Conservation (phyloP, 1,140 invertebrate species). For the Colletes latitarsis region DNA sequence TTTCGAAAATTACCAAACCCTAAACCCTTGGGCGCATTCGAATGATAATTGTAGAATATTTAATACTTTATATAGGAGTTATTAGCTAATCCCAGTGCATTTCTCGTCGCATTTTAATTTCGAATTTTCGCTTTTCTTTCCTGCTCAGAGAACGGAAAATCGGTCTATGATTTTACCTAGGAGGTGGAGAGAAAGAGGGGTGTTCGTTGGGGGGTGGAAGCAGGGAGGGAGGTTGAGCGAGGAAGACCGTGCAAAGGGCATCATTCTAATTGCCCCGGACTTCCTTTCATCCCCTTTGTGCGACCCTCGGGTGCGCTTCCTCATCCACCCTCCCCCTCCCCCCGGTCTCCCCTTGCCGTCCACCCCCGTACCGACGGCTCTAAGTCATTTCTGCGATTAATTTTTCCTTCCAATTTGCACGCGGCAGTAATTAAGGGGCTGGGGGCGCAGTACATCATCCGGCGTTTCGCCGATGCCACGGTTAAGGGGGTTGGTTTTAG, state of each 20-base stretch:
- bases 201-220: constrained; percentile 33
- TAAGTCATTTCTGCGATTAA: constrained; percentile 83
- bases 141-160: background rate
- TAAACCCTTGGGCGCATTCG: too few relatives aligned
- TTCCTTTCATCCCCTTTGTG: constrained; percentile 81
- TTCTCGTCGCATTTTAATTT: too few relatives aligned
- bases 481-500: constrained; percentile 65
- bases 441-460: constrained; percentile 79
- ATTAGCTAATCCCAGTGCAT: too few relatives aligned
- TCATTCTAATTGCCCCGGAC: constrained; percentile 82
- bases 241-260: constrained; percentile 79
- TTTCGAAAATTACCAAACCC: too few relatives aligned
- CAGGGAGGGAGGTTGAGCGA: constrained; percentile 60
- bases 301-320: constrained; percentile 74
- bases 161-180: constrained; percentile 27
- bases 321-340: constrained; percentile 70
- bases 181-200: constrained; percentile 19
- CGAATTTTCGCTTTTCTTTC: background rate
- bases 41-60: too few relatives aligned
- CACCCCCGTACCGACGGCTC: constrained; percentile 69
- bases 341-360: constrained; percentile 34
- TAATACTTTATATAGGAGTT: too few relatives aligned
- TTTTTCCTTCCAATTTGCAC: constrained; percentile 83
- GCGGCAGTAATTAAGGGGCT: constrained; percentile 82
- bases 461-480: constrained; percentile 67